phyloP scores from a whole-genome alignment of 2,113 vertebrate genomes.

The Motacilla tschutschensis region DNA sequence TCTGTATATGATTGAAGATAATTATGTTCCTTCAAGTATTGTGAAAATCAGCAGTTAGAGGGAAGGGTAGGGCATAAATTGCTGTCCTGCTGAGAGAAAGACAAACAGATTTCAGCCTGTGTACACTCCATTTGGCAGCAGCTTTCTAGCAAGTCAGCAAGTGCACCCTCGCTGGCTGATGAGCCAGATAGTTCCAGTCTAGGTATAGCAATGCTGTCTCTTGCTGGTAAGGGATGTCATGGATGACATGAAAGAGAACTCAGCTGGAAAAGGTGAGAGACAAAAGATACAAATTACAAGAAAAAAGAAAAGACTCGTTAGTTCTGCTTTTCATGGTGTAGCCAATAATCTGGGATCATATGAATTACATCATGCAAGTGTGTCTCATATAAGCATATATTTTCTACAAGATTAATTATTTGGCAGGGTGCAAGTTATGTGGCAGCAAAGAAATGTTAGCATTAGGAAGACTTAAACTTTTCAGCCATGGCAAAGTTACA shows the following conservation, averaged over 20 bases:
- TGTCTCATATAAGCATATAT: neutral
- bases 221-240: constrained; percentile 13
- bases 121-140: constrained; percentile 49
- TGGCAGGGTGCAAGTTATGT: neutral
- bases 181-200: constrained; percentile 5
- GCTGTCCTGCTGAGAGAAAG: constrained; percentile 38
- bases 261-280: constrained; percentile 28
- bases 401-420: constrained; percentile 30
- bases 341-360: neutral
- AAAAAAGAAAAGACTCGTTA: neutral
- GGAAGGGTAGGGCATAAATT: neutral
- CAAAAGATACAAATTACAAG: constrained; percentile 14
- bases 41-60: constrained; percentile 38
- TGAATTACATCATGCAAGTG: neutral
- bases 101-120: constrained; percentile 28
- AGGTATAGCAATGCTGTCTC: neutral
- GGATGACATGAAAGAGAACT: constrained; percentile 34
- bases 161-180: constrained; percentile 23
- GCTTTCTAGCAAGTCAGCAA: constrained; percentile 52
- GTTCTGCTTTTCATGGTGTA: neutral
- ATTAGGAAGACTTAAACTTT: constrained; percentile 35
- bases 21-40: constrained; percentile 17
- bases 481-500: constrained; percentile 30
- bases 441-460: constrained; percentile 5
- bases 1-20: neutral